Conservation (phyloP, 1,140 invertebrate genomes). For the Hormaphis cornu region DNA sequence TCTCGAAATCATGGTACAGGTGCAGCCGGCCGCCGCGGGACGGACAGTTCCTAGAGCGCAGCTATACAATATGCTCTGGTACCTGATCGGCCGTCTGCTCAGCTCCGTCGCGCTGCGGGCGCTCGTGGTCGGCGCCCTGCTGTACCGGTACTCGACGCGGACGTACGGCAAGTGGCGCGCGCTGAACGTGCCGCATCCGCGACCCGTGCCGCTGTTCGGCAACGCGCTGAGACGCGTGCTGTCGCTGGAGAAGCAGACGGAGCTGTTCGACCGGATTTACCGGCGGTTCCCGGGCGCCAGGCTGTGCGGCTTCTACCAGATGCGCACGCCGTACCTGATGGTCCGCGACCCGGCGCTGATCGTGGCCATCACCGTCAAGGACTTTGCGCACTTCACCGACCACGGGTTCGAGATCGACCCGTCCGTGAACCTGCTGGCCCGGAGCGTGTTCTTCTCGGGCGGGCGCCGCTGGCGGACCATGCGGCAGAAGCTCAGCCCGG, state of each 20-base stretch:
- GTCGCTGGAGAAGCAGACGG: not conserved
- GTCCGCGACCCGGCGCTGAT: slow-evolving; percentile 40
- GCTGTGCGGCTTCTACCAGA: slow-evolving; percentile 38
- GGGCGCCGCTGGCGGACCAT: slow-evolving; percentile 47
- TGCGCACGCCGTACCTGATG: slow-evolving; percentile 37
- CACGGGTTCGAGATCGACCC: slow-evolving; percentile 36
- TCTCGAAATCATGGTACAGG: no score
- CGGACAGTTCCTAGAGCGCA: no score
- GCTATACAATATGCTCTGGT: not conserved
- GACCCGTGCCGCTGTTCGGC: slow-evolving; percentile 41
- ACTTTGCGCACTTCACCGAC: slow-evolving; percentile 41
- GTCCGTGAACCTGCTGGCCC: slow-evolving; percentile 44
- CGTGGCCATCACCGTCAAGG: slow-evolving; percentile 39
- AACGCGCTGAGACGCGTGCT: slow-evolving; percentile 34
- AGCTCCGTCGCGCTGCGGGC: not conserved
- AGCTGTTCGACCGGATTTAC: slow-evolving; percentile 32
- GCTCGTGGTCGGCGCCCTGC: not conserved
- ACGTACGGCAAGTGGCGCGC: slow-evolving; percentile 43
- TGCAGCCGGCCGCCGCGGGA: no score
- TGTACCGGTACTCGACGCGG: slow-evolving; percentile 5
- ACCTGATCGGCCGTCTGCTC: not conserved
- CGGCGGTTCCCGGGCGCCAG: slow-evolving; percentile 17
- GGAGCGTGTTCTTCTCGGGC: slow-evolving; percentile 46
- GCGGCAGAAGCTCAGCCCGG: slow-evolving; percentile 47
- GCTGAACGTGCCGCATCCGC: slow-evolving; percentile 41